Percentiles rank a stretch among this genome's conserved stretches.
phyloP scores from a whole-genome alignment of 2,797 vertebrate genomes.

The Vireo griseus region DNA sequence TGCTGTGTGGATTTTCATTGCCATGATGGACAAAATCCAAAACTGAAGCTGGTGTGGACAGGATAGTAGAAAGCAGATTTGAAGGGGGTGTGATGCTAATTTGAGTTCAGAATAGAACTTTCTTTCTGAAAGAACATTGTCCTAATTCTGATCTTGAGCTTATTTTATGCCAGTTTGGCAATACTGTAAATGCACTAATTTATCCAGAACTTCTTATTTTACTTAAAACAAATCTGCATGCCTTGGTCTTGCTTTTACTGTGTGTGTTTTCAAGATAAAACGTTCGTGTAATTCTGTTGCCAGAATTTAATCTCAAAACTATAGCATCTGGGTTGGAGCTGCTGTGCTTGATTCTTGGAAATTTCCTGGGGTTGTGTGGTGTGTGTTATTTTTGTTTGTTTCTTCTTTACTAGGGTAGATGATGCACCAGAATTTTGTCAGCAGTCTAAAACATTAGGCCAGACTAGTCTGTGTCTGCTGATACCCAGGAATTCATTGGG shows the following conservation, averaged over 20 bases:
- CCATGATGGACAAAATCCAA: neutral
- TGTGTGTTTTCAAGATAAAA: neutral
- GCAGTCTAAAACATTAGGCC: neutral
- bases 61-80: neutral
- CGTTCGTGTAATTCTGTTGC: neutral
- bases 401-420: neutral
- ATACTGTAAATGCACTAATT: neutral
- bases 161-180: neutral
- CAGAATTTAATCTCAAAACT: neutral
- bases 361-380: neutral
- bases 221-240: neutral
- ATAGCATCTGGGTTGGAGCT: neutral
- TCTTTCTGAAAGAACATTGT: neutral
- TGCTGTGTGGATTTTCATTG: neutral
- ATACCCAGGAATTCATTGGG: neutral
- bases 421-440: neutral
- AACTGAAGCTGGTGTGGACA: neutral
- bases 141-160: neutral
- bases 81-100: neutral
- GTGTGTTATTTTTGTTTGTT: neutral
- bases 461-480: neutral
- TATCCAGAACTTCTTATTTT: neutral
- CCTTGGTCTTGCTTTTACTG: neutral
- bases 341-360: neutral
- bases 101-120: neutral